Evolutionary conservation across 2,888 invertebrate species (phyloP), one percentile per base, ranked within the genome.

Genomic region (Lypha dubia): DNA sequence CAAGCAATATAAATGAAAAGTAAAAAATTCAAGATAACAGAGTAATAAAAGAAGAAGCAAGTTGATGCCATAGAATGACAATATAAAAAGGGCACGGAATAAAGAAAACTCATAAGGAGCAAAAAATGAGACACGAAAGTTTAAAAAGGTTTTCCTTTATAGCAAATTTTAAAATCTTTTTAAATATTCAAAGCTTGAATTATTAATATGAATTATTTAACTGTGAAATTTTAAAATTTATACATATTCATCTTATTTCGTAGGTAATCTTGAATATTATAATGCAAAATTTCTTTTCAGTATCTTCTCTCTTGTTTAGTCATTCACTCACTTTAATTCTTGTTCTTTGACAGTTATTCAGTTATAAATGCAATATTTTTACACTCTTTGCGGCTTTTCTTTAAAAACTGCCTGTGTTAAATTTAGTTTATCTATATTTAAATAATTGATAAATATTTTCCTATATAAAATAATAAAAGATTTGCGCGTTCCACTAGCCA

Each of bases 401-500:
- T n/a, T n/a, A n/a, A 22, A 13, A 28, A 44, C n/a, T 20, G 11
- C n/a, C n/a, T 63, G 8, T 46, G 17, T 8, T 41, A 5, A 28
- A 44, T 63, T 22, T n/a, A n/a, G n/a, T n/a, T 63, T 1, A 5
- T 46, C 28, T 56, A 44, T 5, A 20, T n/a, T 24, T 28, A 28
- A 24, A 41, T 9, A 46, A 35, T 51, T 67, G 49, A 15, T 20
- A 20, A 9, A 17, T 49, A 49, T 49, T 20, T 49, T 3, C 17
- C 13, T 13, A 38, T n/a, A 53, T n/a, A 41, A 58, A 38, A 20
- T 22, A 24, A 1, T 58, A 51, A 67, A 73, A 65, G 28, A 65
- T 71, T 74, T 68, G 68, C 70, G 75, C 68, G 63, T 75, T 75
- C 49, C n/a, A 13, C 22, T 7, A 68, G 35, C 58, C 73, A 71